Evolutionary conservation across 2,113 vertebrate genomes (phyloP), one percentile per base, ranked within the genome.

Genomic region (Eolophus roseicapilla): DNA sequence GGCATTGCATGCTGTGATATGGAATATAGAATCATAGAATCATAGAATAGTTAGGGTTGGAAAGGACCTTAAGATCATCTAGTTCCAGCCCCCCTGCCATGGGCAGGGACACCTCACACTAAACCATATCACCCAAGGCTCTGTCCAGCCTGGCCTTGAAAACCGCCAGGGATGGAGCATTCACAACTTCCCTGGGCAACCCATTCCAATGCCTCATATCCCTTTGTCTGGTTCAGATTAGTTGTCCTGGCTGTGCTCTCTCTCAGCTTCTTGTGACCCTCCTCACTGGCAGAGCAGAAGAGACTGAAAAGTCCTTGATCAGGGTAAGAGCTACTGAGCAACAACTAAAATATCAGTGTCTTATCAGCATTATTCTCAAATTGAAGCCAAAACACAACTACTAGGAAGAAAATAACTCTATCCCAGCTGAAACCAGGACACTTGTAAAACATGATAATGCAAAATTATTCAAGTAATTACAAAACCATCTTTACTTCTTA

Each of bases 381-480:
- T 10, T 24, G 21, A 59, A 35, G 33, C n/a, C n/a, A 59, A 59
- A 59, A 59, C 57, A n/a, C 20, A 59, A 23, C 21, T 24, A 59
- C 57, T 59, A 35, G 33, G 13, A 59, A 59, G 57, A 35, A 59
- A 35, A 24, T 59, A n/a, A 59, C 33, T n/a, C 55, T 59, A 35
- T 24, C 33, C 13, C 21, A 59, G 21, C 57, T 59, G 57, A 59
- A 59, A 55, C 29, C 53, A 55, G 29, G 53, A 33, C 53, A 33
- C 53, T 33, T 93, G 49, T 62, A 82, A 93, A 88, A 31, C 53
- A 89, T 24, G 37, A n/a, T 85, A 94, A 80, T 87, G 68, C 81
- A 91, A 81, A 94, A 67, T 64, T 29, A 25, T 49, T 55, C 84
- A 96, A 92, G 50, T 65, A 74, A 93, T 94, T 96, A 95, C 91